Conservation (phyloP, 2,113 vertebrate genomes). For the Melanerpes formicivorus region DNA sequence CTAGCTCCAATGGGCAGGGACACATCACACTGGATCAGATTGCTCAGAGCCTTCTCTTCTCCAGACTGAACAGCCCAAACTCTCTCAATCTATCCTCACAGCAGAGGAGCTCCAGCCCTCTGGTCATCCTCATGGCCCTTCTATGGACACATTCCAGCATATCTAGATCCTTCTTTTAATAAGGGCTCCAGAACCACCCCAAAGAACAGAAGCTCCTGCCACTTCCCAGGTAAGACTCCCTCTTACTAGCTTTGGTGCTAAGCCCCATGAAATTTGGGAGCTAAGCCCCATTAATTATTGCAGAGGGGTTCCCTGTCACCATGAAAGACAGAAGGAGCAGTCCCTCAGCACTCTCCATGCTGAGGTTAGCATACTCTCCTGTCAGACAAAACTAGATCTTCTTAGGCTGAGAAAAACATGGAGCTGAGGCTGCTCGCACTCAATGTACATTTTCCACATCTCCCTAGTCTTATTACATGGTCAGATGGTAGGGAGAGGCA, state of each 20-base stretch:
- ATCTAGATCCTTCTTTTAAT: no score
- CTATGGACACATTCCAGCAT: no score
- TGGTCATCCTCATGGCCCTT: no score
- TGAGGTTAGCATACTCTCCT: neutral
- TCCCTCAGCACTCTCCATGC: neutral
- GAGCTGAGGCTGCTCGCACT: neutral
- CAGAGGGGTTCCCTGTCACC: neutral
- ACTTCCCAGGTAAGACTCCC: neutral
- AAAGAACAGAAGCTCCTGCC: neutral
- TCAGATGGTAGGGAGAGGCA: neutral
- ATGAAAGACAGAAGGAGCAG: neutral
- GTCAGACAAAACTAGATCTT: neutral
- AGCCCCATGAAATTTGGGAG: neutral
- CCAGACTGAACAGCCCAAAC: no score
- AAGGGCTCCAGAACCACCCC: no score
- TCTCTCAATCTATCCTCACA: no score
- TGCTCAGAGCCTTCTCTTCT: no score
- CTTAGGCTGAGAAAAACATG: neutral
- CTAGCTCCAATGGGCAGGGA: no score
- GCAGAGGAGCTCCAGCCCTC: no score
- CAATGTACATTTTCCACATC: neutral
- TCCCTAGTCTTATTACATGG: neutral
- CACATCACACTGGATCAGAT: no score
- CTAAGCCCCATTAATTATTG: neutral
- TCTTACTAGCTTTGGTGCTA: neutral